Conservation (phyloP, 2,113 vertebrate species). For the Amia ocellicauda region DNA sequence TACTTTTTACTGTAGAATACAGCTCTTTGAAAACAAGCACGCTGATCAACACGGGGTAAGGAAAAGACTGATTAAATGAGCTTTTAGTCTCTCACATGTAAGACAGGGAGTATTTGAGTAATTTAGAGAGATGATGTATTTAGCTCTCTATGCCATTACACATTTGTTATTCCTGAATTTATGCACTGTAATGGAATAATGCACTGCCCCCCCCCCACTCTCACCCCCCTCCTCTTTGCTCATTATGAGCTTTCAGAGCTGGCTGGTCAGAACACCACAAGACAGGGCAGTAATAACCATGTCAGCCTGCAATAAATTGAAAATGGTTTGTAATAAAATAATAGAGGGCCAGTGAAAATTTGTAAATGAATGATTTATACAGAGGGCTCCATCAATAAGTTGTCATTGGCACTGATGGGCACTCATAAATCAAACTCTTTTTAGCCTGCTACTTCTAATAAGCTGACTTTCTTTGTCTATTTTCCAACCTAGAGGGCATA, state of each 20-base stretch:
- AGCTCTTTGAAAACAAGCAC: slow-evolving; percentile 5
- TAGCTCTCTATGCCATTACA: slow-evolving; percentile 21
- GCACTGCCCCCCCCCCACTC: slow-evolving; percentile 4
- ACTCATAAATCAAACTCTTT: not conserved
- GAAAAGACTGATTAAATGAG: slow-evolving; percentile 44
- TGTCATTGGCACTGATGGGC: not conserved
- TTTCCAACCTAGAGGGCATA: not conserved
- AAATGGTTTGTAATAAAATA: slow-evolving; percentile 40
- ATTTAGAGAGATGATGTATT: slow-evolving; percentile 33
- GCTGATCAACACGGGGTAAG: slow-evolving; percentile 17
- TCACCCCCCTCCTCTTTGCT: not conserved
- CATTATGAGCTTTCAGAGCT: slow-evolving; percentile 13
- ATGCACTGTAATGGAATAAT: slow-evolving; percentile 5
- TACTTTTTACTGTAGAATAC: no score
- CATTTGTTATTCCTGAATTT: slow-evolving; percentile 25
- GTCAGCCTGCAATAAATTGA: slow-evolving; percentile 36
- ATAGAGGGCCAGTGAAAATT: slow-evolving; percentile 23
- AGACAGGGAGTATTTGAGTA: slow-evolving; percentile 33
- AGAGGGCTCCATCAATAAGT: slow-evolving; percentile 12
- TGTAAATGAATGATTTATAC: slow-evolving; percentile 22
- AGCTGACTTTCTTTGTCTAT: slow-evolving; percentile 1
- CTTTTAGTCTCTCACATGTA: slow-evolving; percentile 41
- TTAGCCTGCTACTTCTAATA: not conserved
- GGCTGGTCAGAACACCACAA: slow-evolving; percentile 23
- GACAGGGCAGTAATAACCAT: slow-evolving; percentile 26